Percentiles rank a stretch among this genome's conserved stretches.
phyloP scores from a whole-genome alignment of 2,113 vertebrate species.

The Bubalus kerabau region DNA sequence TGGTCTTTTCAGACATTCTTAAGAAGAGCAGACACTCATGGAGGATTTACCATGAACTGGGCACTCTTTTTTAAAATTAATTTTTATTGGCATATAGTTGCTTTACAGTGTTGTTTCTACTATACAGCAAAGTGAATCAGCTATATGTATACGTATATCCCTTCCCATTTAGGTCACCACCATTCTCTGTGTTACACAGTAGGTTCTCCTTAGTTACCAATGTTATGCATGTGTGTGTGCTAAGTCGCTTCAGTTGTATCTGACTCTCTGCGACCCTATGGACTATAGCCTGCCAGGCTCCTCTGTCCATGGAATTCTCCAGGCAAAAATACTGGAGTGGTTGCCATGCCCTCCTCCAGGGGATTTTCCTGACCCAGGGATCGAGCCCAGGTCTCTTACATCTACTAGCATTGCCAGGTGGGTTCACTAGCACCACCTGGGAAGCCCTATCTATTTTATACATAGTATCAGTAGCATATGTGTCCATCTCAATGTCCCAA shows the following conservation, averaged over 20 bases:
- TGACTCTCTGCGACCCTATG: not conserved
- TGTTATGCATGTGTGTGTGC: not conserved
- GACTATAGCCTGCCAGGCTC: not conserved
- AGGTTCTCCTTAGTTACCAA: not conserved
- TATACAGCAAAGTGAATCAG: not conserved
- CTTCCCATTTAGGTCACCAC: not conserved
- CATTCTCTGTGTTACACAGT: not conserved
- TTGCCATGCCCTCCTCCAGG: not conserved
- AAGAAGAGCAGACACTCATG: not conserved
- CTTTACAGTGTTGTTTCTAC: not conserved
- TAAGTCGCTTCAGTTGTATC: not conserved
- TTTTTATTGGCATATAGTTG: not conserved
- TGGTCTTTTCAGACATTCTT: not conserved
- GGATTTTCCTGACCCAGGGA: not conserved
- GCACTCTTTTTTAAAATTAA: not conserved
- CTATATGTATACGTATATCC: not conserved
- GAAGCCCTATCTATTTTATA: not conserved
- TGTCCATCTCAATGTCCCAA: not conserved
- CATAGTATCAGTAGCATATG: not conserved
- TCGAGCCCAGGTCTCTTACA: not conserved
- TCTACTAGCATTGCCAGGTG: not conserved
- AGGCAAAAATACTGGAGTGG: not conserved
- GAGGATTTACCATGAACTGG: not conserved
- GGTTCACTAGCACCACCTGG: not conserved
- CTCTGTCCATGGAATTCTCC: not conserved